Conservation (phyloP, 2,888 invertebrate genomes). For the Entomobrya multifasciata region DNA sequence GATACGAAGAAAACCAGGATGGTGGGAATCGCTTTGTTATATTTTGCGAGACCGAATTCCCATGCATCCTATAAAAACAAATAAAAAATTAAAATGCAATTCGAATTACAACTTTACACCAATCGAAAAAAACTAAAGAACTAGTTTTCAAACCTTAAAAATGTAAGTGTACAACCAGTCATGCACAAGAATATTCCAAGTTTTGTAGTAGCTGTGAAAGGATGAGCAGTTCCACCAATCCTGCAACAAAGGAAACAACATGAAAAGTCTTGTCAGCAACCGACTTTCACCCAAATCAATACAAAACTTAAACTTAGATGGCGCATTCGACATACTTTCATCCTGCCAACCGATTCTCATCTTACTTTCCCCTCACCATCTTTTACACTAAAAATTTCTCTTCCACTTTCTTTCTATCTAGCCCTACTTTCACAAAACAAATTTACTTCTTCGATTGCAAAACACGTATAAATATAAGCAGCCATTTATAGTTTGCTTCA, state of each 20-base stretch:
- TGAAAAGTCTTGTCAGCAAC: neutral
- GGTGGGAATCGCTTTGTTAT: conserved; percentile 82
- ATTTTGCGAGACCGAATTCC: conserved; percentile 75
- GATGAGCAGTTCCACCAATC: conserved; percentile 97
- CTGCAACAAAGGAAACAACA: conserved; percentile 82
- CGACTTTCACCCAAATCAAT: neutral
- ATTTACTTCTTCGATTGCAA: too few species aligned
- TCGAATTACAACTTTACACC: too few species aligned
- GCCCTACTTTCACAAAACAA: too few species aligned
- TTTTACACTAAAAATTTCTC: neutral
- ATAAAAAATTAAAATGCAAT: neutral
- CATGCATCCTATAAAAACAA: conserved; percentile 74
- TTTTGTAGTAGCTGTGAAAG: conserved; percentile 92
- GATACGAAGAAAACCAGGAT: conserved; percentile 88
- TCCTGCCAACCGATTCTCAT: neutral
- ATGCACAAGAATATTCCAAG: conserved; percentile 97
- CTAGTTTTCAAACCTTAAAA: conserved; percentile 88
- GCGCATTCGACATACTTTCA: neutral
- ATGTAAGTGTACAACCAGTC: conserved; percentile 96
- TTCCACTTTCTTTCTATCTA: too few species aligned
- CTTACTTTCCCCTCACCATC: neutral
- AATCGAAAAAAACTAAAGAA: too few species aligned
- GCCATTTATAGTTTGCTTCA: too few species aligned
- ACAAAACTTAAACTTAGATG: conserved; percentile 22
- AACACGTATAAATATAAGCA: too few species aligned